A percentile compares a stretch with the other conserved stretches of the same genome.
phyloP scores from a whole-genome alignment of 2,797 vertebrate species.

The Syndactyla subalaris region DNA sequence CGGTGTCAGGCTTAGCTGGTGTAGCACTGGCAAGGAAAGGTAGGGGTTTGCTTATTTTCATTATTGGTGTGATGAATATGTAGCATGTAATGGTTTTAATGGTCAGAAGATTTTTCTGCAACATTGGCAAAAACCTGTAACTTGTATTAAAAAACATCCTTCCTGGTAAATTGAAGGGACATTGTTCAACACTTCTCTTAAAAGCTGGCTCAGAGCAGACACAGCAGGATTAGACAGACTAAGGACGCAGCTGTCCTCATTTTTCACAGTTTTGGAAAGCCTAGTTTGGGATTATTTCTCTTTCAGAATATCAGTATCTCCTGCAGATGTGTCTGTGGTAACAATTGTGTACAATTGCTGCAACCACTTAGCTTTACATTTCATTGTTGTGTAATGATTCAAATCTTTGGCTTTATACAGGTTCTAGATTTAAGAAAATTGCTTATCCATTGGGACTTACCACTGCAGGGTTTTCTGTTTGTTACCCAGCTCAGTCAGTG shows the following conservation, averaged over 20 bases:
- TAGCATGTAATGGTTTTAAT: neutral
- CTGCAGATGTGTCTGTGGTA: neutral
- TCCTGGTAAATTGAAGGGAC: neutral
- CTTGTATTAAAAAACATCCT: neutral
- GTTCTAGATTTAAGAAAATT: slow-evolving; percentile 85
- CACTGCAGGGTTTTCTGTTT: slow-evolving; percentile 82
- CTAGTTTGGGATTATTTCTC: neutral
- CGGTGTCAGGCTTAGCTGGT: slow-evolving; percentile 86
- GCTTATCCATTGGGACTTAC: slow-evolving; percentile 83
- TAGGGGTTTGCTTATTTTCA: slow-evolving; percentile 54
- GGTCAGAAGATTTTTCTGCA: neutral
- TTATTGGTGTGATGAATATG: neutral
- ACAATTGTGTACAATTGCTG: neutral
- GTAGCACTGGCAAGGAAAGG: slow-evolving; percentile 87
- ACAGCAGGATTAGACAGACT: neutral
- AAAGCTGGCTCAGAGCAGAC: neutral
- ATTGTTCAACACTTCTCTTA: neutral
- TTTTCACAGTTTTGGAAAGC: neutral
- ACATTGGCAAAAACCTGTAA: neutral
- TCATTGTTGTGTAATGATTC: neutral
- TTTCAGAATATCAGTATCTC: neutral
- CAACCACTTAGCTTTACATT: neutral
- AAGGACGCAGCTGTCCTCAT: too few species aligned
- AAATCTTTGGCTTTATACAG: slow-evolving; percentile 73
- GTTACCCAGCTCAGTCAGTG: slow-evolving; percentile 89